Conservation (phyloP, 2,888 invertebrate genomes). For the Melieria omissa region DNA sequence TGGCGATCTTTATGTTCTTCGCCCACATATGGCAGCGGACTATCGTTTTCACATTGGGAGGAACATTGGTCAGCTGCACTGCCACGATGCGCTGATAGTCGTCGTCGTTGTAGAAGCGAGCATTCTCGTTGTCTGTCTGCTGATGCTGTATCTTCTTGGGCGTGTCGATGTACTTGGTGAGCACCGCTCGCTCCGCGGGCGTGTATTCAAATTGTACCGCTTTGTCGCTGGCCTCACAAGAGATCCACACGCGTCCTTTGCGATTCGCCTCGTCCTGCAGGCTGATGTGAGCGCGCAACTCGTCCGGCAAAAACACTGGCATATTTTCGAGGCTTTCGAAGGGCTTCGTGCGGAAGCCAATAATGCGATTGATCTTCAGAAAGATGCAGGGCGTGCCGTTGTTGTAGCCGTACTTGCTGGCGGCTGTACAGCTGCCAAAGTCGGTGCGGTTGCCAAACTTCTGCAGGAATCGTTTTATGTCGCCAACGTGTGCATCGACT, state of each 20-base stretch:
- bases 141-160: background rate
- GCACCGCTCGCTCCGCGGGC: constrained; percentile 52
- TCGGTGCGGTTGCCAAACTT: constrained; percentile 11
- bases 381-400: constrained; percentile 80
- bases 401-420: constrained; percentile 74
- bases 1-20: constrained; percentile 72
- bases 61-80: constrained; percentile 69
- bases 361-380: constrained; percentile 82
- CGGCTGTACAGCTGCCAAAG: constrained; percentile 67
- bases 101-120: constrained; percentile 69
- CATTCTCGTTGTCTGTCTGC: constrained; percentile 67
- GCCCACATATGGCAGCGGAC: constrained; percentile 89
- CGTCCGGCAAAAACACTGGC: constrained; percentile 71
- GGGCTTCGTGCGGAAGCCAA: constrained; percentile 75
- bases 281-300: constrained; percentile 68
- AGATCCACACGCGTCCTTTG: constrained; percentile 77
- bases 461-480: constrained; percentile 9
- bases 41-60: constrained; percentile 71
- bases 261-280: constrained; percentile 47
- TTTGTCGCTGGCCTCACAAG: constrained; percentile 75
- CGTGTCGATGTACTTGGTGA: background rate
- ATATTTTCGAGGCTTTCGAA: constrained; percentile 69
- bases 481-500: background rate
- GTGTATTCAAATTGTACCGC: constrained; percentile 76
- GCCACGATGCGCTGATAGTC: constrained; percentile 68